Conservation (phyloP, 2,113 vertebrate genomes). For the Mormoops blainvillei region DNA sequence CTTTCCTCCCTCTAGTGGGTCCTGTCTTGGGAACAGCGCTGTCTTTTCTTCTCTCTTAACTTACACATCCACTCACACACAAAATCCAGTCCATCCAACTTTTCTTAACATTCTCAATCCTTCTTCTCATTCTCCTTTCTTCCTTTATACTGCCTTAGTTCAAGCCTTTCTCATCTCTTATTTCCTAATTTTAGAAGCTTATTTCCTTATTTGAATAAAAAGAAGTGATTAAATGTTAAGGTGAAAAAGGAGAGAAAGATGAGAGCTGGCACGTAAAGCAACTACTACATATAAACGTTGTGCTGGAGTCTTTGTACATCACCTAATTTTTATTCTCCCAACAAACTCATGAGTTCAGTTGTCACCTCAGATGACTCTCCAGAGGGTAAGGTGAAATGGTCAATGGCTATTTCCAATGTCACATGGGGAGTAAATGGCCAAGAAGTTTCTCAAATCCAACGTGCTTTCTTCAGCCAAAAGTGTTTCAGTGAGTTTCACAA, state of each 20-base stretch:
- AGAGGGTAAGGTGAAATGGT: background rate
- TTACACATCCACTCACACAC: no score
- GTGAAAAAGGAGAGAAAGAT: background rate
- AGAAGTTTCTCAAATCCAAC: background rate
- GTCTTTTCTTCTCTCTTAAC: background rate
- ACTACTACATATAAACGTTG: background rate
- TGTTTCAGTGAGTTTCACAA: background rate
- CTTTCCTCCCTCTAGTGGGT: rapidly evolving
- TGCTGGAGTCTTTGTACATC: background rate
- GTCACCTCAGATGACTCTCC: background rate
- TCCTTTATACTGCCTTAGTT: background rate
- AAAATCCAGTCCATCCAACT: background rate
- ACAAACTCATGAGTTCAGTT: background rate
- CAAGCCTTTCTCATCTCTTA: background rate
- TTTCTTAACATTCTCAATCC: background rate
- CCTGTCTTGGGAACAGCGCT: background rate
- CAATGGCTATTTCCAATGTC: background rate
- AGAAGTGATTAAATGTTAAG: background rate
- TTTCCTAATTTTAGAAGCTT: background rate
- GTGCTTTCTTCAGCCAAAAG: background rate
- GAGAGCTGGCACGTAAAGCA: background rate
- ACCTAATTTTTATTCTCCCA: background rate
- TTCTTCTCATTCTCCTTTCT: background rate
- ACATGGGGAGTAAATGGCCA: background rate
- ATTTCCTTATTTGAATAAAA: background rate